Evolutionary conservation across 2,888 invertebrate genomes (phyloP), one percentile per base, ranked within the genome.

Genomic region (Pelosia muscerda): DNA sequence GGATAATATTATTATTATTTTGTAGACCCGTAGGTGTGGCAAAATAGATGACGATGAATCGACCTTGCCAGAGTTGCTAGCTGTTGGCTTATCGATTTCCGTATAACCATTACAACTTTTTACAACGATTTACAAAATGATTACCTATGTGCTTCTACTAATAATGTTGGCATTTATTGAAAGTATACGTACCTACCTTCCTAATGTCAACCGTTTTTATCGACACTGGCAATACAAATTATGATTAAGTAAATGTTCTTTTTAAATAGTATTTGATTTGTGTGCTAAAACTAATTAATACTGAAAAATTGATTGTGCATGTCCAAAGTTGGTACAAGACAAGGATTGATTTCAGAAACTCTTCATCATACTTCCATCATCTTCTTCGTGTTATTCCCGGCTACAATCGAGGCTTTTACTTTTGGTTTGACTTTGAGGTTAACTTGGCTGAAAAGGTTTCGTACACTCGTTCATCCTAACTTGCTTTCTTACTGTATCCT

Each of bases 81-180:
- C 70, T 71, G 60, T 65, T 71, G 72, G 65, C 66, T 77, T 83
- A 81, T 83, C 74, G 81, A 84, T 85, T 84, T 85, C 79, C 81
- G 74, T 75, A 65, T 77, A 69, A 69, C 72, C 42, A 59, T 73
- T 72, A 59, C 65, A 55, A 73, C 38, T 71, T 65, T 70, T 68
- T 56, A 53, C 23, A n/a, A 73, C 38, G 69, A 63, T 70, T 68
- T 56, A 53, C 23, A 13, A 56, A 53, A 28, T 28, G 11, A 34
- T 13, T 55, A n/a, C n/a, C n/a, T n/a, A 6, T 11, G 25, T 23
- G 23, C 25, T 55, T 13, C 13, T 13, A 2, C 25, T 15, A 25
- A 25, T 15, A 55, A 28, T 3, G n/a, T 28, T 31, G 57, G 0
- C 22, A n/a, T 57, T 57, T 31, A 19, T 57, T 28, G 19, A 3